Base-by-base conservation (phyloP, 1,140 invertebrate genomes). In the Cydia pomonella region DNA sequence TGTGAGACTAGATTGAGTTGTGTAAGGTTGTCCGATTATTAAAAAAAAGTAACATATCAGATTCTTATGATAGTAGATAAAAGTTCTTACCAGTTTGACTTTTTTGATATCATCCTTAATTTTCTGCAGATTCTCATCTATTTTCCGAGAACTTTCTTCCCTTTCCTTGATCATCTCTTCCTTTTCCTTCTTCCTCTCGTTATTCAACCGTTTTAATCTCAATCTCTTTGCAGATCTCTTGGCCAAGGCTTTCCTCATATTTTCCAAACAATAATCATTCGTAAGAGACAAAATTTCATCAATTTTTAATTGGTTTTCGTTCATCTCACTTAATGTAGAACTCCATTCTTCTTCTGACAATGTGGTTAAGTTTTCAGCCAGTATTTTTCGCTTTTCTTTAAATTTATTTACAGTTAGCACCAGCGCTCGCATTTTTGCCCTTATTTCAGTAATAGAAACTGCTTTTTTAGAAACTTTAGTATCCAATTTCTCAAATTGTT, bases 81-180 rank as follows among this genome's bases (percentile, higher is more conserved):
- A 53, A 59, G 69, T 18, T 79, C 75, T 80, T 87, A 95, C 94
- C 92, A 94, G 91, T 88, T 96, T 95, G 64, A 93, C 93, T 77
- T 92, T 94, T 73, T 95, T 92, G 41, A 95, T 94, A 72, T 95
- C 90, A 84, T 95, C 94, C 80, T 95, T 93, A 79, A 94, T 94
- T 80, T 93, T 94, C 83, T 87, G 93, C 76, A 94, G 89, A 93
- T 93, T 96, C 83, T 94, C 93, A 94, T 94, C 94, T 83, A 95
- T 96, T 80, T 93, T 92, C 85, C 93, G 89, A 80, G 84, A 94
- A 83, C 84, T 89, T 88, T 89, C 92, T 82, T 85, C 83, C 62
- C 78, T 89, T 82, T 88, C 87, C 80, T 88, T 87, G 81, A 88
- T 77, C 79, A 80, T 86, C 72, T 86, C 78, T 74, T 84, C 81